These are phyloP conservation scores for Rapana venosa DNA, from an alignment of 2,888 invertebrate species.

Conservation along the genomic window DNA sequence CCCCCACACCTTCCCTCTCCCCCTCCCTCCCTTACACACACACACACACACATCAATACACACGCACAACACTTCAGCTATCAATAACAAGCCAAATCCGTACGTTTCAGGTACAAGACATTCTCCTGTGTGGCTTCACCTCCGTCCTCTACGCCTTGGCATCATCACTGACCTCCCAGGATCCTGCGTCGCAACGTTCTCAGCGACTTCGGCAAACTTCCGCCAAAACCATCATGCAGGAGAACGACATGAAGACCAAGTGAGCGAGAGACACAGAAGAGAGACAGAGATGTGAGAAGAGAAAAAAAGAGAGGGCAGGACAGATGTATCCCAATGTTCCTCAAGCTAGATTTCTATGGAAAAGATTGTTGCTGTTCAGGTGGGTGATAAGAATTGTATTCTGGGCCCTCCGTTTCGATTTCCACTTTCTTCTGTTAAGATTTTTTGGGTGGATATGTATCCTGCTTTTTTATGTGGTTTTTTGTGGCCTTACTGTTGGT, in stretches of 20 bases:
- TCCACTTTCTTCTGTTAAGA: neutral
- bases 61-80: neutral
- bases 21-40: too few relatives aligned
- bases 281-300: neutral
- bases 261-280: neutral
- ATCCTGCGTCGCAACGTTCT: neutral
- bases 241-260: neutral
- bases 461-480: neutral
- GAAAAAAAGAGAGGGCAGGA: too few relatives aligned
- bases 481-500: neutral
- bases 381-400: neutral
- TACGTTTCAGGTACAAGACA: neutral
- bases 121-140: constrained; percentile 12
- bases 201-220: neutral
- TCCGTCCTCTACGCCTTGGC: neutral
- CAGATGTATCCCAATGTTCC: neutral
- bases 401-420: neutral
- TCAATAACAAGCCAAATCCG: neutral
- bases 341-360: neutral
- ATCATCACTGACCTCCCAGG: neutral
- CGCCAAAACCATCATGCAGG: neutral
- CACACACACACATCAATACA: neutral
- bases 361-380: neutral
- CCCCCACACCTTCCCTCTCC: too few relatives aligned
- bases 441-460: neutral